Evolutionary conservation across 2,888 invertebrate genomes (phyloP).

Genomic region (Ormyrus nitidulus): DNA sequence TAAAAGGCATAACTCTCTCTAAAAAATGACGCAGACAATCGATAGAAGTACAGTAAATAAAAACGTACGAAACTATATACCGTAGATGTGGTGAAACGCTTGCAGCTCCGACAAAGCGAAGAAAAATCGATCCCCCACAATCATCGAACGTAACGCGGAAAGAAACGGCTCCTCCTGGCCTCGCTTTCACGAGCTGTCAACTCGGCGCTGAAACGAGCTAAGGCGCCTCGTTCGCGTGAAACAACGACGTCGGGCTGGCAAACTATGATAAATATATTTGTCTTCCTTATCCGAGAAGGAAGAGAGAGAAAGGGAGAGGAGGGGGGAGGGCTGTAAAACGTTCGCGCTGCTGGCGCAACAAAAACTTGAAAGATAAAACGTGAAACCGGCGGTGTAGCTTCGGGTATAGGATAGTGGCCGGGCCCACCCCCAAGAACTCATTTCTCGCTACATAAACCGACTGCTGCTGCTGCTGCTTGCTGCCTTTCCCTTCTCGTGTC

Average conservation of each 20-base stretch:
- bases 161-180: too few species aligned
- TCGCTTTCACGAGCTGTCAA: conserved; percentile 25
- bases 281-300: conserved; percentile 2
- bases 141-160: too few species aligned
- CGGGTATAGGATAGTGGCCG: too few species aligned
- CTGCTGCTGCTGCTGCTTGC: conserved; percentile 2
- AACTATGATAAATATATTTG: conserved; percentile 65
- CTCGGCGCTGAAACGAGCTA: not conserved
- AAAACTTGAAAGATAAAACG: conserved; percentile 45
- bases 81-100: too few species aligned
- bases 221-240: conserved; percentile 8
- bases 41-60: too few species aligned
- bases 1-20: too few species aligned
- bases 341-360: not conserved
- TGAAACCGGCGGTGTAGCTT: conserved; percentile 13
- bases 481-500: conserved; percentile 28
- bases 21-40: too few species aligned
- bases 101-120: too few species aligned
- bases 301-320: not conserved
- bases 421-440: conserved; percentile 57
- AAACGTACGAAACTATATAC: too few species aligned
- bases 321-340: not conserved
- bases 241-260: conserved; percentile 48
- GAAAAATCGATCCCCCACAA: too few species aligned
- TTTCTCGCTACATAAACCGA: conserved; percentile 69